Percentiles rank a stretch among this genome's conserved stretches.
These are phyloP conservation scores for Rhynchophorus ferrugineus DNA, from an alignment of 1,140 invertebrate species.

Conservation along the genomic window DNA sequence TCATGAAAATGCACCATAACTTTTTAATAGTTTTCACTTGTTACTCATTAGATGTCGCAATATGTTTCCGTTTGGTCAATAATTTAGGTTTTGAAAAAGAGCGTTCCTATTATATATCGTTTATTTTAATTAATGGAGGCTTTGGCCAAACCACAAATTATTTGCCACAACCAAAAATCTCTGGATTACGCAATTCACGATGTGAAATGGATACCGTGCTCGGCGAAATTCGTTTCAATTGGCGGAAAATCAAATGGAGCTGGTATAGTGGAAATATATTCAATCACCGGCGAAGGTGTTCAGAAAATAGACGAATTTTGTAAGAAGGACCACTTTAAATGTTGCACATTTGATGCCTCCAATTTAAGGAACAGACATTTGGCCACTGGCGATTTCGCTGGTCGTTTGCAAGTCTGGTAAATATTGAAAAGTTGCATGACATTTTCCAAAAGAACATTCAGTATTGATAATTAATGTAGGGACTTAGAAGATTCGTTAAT, in stretches of 20 bases:
- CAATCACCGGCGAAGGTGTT: slow-evolving; percentile 65
- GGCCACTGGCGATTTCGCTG: slow-evolving; percentile 88
- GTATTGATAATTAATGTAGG: slow-evolving; percentile 47
- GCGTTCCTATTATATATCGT: background rate
- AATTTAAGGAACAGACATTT: slow-evolving; percentile 68
- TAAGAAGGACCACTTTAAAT: slow-evolving; percentile 80
- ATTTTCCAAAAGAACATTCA: background rate
- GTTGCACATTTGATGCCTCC: slow-evolving; percentile 86
- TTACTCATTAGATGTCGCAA: background rate
- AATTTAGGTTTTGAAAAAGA: background rate
- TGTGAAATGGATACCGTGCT: slow-evolving; percentile 89
- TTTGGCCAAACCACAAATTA: slow-evolving; percentile 81
- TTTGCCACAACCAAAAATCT: slow-evolving; percentile 76
- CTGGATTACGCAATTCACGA: slow-evolving; percentile 85
- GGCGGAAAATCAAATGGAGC: slow-evolving; percentile 78
- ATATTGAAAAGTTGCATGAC: background rate
- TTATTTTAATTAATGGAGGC: slow-evolving; percentile 34
- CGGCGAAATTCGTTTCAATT: slow-evolving; percentile 82
- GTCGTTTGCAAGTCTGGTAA: slow-evolving; percentile 76
- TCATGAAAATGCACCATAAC: no score
- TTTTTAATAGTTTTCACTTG: no score
- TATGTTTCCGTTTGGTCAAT: background rate
- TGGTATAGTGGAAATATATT: slow-evolving; percentile 82
- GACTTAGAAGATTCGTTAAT: slow-evolving; percentile 68
- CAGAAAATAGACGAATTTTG: slow-evolving; percentile 67